These are phyloP conservation scores for Corythornis madagascariensis DNA, from an alignment of 2,113 vertebrate genomes.

Conservation along the genomic window DNA sequence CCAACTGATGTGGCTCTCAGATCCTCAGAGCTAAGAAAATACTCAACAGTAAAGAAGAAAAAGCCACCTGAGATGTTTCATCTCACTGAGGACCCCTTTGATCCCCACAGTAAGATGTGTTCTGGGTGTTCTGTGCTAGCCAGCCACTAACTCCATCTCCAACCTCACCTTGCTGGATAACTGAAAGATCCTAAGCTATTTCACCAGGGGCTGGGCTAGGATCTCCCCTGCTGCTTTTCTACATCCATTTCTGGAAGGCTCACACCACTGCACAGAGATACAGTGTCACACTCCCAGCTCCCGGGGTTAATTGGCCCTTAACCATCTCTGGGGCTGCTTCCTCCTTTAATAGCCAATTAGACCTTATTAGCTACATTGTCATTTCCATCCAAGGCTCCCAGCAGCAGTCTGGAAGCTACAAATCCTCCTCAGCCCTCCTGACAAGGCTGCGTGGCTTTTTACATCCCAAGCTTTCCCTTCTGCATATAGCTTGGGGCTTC, in stretches of 20 bases:
- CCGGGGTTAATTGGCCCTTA: conserved; percentile 71
- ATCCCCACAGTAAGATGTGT: background rate
- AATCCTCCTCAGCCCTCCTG: background rate
- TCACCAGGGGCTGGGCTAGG: background rate
- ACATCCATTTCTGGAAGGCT: background rate
- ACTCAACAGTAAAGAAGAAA: background rate
- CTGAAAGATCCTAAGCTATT: rapidly evolving
- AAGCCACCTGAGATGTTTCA: background rate
- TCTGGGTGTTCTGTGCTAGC: rapidly evolving
- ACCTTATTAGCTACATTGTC: conserved; percentile 69
- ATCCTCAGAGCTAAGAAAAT: background rate
- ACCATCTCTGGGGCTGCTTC: conserved; percentile 56
- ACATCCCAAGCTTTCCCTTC: background rate
- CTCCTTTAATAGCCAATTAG: conserved; percentile 74
- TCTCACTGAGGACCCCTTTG: background rate
- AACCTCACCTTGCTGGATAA: background rate
- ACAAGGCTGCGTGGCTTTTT: background rate
- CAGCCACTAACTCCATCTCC: background rate
- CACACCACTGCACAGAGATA: conserved; percentile 30
- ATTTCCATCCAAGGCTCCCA: conserved; percentile 59
- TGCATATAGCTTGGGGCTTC: background rate
- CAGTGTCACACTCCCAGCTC: background rate
- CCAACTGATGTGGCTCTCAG: background rate
- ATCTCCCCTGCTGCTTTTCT: background rate
- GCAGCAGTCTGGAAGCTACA: conserved; percentile 18